phyloP scores from a whole-genome alignment of 2,797 vertebrate species.

The Staurois parvus region DNA sequence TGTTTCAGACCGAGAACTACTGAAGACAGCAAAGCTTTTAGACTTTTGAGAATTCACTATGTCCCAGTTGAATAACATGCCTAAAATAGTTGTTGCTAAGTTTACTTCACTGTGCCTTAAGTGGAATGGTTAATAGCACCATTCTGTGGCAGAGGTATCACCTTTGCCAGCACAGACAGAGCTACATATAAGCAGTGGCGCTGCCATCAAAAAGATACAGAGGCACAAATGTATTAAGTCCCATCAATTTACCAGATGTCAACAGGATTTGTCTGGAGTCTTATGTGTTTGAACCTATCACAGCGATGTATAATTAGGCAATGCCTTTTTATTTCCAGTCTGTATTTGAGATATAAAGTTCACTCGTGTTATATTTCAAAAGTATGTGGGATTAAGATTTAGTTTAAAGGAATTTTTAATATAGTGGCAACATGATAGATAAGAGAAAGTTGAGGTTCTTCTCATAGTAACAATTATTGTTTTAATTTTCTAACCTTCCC shows the following conservation, averaged over 20 bases:
- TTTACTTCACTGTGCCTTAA: background rate
- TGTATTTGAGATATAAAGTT: too few species aligned
- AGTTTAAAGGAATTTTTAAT: too few species aligned
- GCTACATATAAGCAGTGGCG: background rate
- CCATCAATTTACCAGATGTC: background rate
- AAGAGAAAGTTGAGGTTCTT: too few species aligned
- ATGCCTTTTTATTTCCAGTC: too few species aligned
- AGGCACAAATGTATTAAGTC: background rate
- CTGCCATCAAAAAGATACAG: background rate
- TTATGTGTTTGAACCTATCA: background rate
- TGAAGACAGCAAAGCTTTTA: constrained; percentile 73
- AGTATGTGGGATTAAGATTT: too few species aligned
- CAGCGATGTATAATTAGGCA: too few species aligned
- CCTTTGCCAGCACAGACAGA: background rate
- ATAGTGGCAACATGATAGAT: too few species aligned
- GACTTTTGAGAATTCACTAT: constrained; percentile 70
- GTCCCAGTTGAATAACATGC: constrained; percentile 69
- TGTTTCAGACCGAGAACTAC: constrained; percentile 71
- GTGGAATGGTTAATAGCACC: background rate
- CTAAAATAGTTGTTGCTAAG: constrained; percentile 59
- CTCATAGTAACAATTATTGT: too few species aligned
- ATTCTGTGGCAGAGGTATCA: constrained; percentile 1
- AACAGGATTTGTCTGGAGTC: background rate
- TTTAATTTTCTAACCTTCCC: too few species aligned
- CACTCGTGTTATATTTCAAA: too few species aligned